phyloP scores from a whole-genome alignment of 1,140 invertebrate genomes.

The Drosophila pectinifera region DNA sequence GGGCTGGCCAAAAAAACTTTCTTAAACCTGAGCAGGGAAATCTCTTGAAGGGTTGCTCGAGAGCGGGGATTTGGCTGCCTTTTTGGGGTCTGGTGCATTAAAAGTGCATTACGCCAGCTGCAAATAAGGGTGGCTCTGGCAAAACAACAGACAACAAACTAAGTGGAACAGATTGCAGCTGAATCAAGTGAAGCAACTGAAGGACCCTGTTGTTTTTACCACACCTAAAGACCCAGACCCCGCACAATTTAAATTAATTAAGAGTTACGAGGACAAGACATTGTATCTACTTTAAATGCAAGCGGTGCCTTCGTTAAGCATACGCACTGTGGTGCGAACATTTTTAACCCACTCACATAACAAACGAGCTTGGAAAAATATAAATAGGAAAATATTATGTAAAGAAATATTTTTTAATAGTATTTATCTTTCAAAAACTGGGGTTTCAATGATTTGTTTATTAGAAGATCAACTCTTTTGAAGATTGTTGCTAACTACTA shows the following conservation, averaged over 20 bases:
- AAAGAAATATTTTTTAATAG: fast-evolving
- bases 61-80: conserved; percentile 21
- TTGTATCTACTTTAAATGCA: conserved; percentile 53
- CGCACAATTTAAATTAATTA: conserved; percentile 58
- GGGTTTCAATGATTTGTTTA: no score
- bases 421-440: neutral
- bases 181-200: conserved; percentile 25
- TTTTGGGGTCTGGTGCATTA: conserved; percentile 47
- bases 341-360: conserved; percentile 25
- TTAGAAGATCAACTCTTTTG: no score
- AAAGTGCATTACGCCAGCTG: conserved; percentile 65
- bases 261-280: conserved; percentile 22
- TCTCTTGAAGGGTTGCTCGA: conserved; percentile 23
- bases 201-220: conserved; percentile 25
- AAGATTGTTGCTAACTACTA: no score
- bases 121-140: conserved; percentile 20
- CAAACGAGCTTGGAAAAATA: neutral
- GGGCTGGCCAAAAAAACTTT: conserved; percentile 30
- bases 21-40: conserved; percentile 47
- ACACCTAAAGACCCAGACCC: neutral
- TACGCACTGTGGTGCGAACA: conserved; percentile 50
- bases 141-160: conserved; percentile 49
- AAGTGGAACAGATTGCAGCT: conserved; percentile 59
- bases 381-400: no score
- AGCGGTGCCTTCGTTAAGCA: conserved; percentile 46